These are phyloP conservation scores for Crotalus tigris DNA, from an alignment of 2,113 vertebrate genomes.

Conservation along the genomic window DNA sequence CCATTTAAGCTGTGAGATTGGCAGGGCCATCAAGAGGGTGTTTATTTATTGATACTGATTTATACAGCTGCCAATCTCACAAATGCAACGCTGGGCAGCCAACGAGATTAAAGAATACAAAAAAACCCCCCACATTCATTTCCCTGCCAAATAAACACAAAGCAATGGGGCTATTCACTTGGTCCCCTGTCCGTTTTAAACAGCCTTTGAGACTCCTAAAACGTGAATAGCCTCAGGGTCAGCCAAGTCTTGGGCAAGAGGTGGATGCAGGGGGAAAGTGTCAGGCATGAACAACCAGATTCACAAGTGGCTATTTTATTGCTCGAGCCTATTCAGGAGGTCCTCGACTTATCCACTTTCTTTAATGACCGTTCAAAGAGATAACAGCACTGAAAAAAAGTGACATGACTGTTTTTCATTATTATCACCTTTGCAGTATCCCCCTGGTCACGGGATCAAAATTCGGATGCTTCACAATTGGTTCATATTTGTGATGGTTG, in stretches of 20 bases:
- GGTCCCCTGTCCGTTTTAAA: background rate
- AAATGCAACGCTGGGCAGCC: background rate
- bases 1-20: background rate
- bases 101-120: background rate
- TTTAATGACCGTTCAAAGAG: too few relatives aligned
- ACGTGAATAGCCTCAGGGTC: background rate
- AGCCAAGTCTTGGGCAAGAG: background rate
- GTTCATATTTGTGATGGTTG: too few relatives aligned
- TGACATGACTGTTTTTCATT: too few relatives aligned
- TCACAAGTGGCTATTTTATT: too few relatives aligned
- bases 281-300: too few relatives aligned
- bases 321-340: too few relatives aligned
- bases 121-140: background rate
- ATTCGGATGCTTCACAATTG: too few relatives aligned
- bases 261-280: background rate
- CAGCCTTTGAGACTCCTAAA: background rate
- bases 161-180: background rate
- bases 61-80: background rate
- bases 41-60: background rate
- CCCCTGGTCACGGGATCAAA: too few relatives aligned
- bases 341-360: too few relatives aligned
- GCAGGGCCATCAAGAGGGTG: background rate
- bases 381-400: too few relatives aligned
- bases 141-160: background rate
- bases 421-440: too few relatives aligned